phyloP scores from a whole-genome alignment of 2,888 invertebrate genomes.

The Lithosia quadra region DNA sequence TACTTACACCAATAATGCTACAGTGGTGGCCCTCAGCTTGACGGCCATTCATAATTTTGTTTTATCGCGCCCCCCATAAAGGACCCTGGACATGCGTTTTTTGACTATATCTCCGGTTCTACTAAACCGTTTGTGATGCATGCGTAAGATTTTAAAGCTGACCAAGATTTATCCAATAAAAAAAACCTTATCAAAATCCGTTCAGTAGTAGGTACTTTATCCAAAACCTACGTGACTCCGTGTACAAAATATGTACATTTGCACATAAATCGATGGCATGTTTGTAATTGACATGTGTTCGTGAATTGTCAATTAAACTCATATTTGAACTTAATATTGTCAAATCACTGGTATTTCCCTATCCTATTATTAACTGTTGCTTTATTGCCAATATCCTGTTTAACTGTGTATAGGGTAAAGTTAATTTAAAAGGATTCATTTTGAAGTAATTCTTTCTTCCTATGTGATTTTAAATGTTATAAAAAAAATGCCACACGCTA shows the following conservation, averaged over 20 bases:
- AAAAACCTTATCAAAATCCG: too few species aligned
- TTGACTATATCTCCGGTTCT: too few species aligned
- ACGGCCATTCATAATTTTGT: too few species aligned
- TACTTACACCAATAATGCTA: too few species aligned
- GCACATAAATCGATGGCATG: neutral
- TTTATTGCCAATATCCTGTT: conserved; percentile 3
- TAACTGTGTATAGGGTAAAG: neutral
- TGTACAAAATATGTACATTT: neutral
- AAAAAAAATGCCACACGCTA: neutral
- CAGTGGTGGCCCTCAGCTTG: too few species aligned
- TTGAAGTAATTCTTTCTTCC: neutral
- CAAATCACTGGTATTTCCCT: neutral
- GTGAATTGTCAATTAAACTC: conserved; percentile 10
- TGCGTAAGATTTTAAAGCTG: too few species aligned
- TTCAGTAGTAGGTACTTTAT: too few species aligned
- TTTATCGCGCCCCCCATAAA: too few species aligned
- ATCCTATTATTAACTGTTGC: neutral
- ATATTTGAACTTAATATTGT: conserved; percentile 11
- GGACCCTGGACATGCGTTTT: too few species aligned
- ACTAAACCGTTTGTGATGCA: too few species aligned
- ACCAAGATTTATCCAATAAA: too few species aligned
- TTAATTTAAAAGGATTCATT: neutral
- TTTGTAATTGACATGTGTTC: conserved; percentile 3
- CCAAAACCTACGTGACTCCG: neutral
- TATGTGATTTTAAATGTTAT: neutral